A percentile compares a stretch with the other conserved stretches of the same genome.
These are phyloP conservation scores for Gymnarchus niloticus DNA, from an alignment of 2,113 vertebrate species.

Conservation along the genomic window DNA sequence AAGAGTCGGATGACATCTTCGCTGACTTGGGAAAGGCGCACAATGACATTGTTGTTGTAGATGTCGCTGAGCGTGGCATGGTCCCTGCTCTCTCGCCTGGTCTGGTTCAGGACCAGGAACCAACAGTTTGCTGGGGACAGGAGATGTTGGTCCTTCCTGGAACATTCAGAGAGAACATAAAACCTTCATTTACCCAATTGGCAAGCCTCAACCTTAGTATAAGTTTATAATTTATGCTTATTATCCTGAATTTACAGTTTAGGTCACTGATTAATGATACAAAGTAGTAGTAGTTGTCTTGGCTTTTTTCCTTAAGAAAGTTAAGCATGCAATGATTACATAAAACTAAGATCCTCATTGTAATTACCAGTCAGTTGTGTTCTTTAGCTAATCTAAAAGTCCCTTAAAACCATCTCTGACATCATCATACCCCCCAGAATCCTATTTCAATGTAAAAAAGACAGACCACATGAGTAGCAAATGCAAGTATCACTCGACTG, in stretches of 20 bases:
- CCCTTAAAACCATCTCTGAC: no score
- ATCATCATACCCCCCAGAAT: no score
- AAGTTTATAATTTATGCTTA: no score
- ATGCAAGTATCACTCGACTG: no score
- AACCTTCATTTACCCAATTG: background rate
- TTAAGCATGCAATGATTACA: background rate
- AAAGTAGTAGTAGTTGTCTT: background rate
- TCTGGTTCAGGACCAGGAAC: slow-evolving; percentile 95
- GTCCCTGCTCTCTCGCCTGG: slow-evolving; percentile 88
- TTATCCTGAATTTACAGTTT: background rate
- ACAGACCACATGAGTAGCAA: no score
- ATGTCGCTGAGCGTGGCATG: slow-evolving; percentile 94
- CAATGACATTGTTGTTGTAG: slow-evolving; percentile 96
- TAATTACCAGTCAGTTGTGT: no score
- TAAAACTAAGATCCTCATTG: no score
- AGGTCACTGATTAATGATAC: background rate
- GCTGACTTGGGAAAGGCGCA: slow-evolving; percentile 89
- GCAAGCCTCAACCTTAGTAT: background rate
- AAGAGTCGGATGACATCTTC: slow-evolving; percentile 98
- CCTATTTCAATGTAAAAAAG: no score
- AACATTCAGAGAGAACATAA: slow-evolving; percentile 34
- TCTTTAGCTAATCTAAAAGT: background rate
- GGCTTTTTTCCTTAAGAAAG: background rate
- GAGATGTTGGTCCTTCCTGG: slow-evolving; percentile 92
- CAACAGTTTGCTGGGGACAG: slow-evolving; percentile 95